A percentile compares a stretch with the other conserved stretches of the same genome.
phyloP scores from a whole-genome alignment of 1,140 invertebrate species.

The Tetramorium alpestre region DNA sequence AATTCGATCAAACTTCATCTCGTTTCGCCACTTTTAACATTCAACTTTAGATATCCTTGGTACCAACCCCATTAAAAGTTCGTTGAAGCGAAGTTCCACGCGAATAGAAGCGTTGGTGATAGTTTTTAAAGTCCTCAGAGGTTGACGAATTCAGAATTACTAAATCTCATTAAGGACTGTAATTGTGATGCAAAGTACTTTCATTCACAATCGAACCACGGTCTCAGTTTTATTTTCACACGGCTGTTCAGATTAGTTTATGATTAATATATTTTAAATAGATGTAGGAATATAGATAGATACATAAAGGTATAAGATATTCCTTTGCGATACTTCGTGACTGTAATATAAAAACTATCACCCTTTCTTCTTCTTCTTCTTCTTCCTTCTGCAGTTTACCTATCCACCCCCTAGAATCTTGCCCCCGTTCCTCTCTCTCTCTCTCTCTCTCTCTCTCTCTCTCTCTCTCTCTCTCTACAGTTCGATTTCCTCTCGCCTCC shows the following conservation, averaged over 20 bases:
- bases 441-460: not conserved
- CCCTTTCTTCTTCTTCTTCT: not conserved
- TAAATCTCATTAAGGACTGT: conserved; percentile 34
- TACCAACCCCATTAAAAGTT: conserved; percentile 42
- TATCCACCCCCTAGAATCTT: too few species aligned
- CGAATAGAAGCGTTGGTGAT: not conserved
- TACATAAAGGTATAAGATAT: not conserved
- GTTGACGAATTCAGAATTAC: conserved; percentile 22
- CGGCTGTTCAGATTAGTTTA: not conserved
- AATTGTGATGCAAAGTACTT: conserved; percentile 11
- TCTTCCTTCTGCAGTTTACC: not conserved
- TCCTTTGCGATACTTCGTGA: not conserved
- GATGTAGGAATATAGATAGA: not conserved
- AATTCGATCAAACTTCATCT: conserved; percentile 44
- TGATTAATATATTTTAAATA: not conserved
- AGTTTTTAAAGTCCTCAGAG: conserved; percentile 33
- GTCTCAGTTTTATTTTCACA: not conserved
- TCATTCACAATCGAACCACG: not conserved
- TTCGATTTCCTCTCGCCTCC: conserved; percentile 36
- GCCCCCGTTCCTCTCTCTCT: not conserved
- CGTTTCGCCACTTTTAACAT: conserved; percentile 26
- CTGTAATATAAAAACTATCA: not conserved
- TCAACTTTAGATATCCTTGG: conserved; percentile 24
- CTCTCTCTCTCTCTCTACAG: not conserved
- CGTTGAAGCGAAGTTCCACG: conserved; percentile 6